A percentile compares a stretch with the other conserved stretches of the same genome.
phyloP scores from a whole-genome alignment of 2,113 vertebrate genomes.

The Lepidothrix coronata region DNA sequence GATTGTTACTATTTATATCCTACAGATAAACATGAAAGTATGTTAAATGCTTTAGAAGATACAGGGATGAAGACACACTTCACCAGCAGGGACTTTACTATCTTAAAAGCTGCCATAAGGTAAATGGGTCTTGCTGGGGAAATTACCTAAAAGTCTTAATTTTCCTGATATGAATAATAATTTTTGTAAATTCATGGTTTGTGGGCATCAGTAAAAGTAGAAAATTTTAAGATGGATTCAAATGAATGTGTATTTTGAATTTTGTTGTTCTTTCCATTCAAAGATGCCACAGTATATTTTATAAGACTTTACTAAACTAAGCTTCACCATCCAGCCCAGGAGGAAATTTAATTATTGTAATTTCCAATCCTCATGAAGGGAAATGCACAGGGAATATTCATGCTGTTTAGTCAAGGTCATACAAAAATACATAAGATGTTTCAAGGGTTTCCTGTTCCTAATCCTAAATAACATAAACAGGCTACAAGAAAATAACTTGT shows the following conservation, averaged over 20 bases:
- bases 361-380: not conserved
- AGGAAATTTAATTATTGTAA: constrained; percentile 48
- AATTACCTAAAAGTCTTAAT: not conserved
- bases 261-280: not conserved
- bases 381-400: not conserved
- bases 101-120: not conserved
- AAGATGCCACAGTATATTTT: not conserved
- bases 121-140: not conserved
- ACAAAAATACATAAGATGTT: not conserved
- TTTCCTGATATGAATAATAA: not conserved
- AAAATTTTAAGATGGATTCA: not conserved
- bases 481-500: not conserved
- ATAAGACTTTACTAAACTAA: constrained; percentile 20
- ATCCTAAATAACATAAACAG: not conserved
- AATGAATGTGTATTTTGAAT: not conserved
- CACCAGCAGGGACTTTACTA: not conserved
- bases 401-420: constrained; percentile 4
- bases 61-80: not conserved
- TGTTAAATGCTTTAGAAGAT: not conserved
- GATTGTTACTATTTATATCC: not conserved
- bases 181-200: not conserved
- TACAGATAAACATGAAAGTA: not conserved
- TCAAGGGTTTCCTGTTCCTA: not conserved
- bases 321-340: not conserved
- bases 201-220: not conserved